Conservation (phyloP, 2,797 vertebrate genomes). For the Clarias pachynema region DNA sequence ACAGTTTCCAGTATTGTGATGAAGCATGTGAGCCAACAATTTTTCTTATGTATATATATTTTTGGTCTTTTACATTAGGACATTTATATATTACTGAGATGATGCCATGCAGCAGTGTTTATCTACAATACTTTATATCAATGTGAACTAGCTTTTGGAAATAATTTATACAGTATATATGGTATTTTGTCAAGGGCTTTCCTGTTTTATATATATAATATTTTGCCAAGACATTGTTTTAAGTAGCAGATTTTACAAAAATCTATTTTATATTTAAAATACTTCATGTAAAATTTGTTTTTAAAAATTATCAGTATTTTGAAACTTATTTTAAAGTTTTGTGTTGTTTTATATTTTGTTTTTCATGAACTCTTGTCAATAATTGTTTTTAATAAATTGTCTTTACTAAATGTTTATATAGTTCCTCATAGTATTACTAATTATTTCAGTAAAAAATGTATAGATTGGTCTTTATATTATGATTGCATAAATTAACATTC, state of each 20-base stretch:
- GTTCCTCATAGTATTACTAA: background rate
- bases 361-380: conserved; percentile 73
- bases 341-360: conserved; percentile 60
- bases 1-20: background rate
- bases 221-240: conserved; percentile 27
- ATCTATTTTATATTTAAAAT: conserved; percentile 65
- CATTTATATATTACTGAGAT: conserved; percentile 36
- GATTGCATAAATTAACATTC: no score
- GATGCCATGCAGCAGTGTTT: conserved; percentile 70
- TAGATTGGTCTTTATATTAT: no score
- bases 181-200: conserved; percentile 52
- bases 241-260: conserved; percentile 38
- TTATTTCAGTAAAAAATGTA: background rate
- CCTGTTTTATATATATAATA: background rate
- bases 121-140: conserved; percentile 64
- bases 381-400: conserved; percentile 76
- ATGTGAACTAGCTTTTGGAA: conserved; percentile 60
- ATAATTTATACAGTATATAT: background rate
- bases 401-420: conserved; percentile 53
- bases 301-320: conserved; percentile 59
- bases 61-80: conserved; percentile 8
- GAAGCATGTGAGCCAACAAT: background rate
- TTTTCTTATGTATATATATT: background rate
- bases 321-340: conserved; percentile 64
- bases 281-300: conserved; percentile 58